Base-by-base conservation (phyloP, 2,797 vertebrate genomes). In the Rhyacichthys aspro region DNA sequence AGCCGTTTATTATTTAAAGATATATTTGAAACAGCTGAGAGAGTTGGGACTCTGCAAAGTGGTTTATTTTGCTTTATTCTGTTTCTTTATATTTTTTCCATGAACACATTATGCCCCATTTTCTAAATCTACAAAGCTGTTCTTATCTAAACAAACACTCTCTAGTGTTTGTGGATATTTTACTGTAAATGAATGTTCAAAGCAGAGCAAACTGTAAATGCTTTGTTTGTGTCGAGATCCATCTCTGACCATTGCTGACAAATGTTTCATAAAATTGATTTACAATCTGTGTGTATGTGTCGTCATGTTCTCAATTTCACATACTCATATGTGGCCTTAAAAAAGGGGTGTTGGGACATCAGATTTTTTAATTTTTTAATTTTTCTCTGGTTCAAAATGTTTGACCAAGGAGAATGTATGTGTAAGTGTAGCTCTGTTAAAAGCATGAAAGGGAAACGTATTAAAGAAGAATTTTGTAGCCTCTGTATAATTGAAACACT, bases 401-500 rank as follows among this genome's bases (percentile, higher is more conserved):
- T n/a, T n/a, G n/a, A n/a, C n/a, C n/a, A n/a, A n/a, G n/a, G n/a
- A n/a, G n/a, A n/a, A n/a, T n/a, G n/a, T n/a, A n/a, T n/a, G n/a
- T n/a, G n/a, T 32, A 55, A 37, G 63, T 43, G 23, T 6, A 55
- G 37, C 36, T 60, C 19, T 32, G 17, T 28, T 41, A 54, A 43
- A 58, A 55, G 43, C 38, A 45, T 52, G 33, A 72, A 43, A 55
- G 63, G 36, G 15, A 46, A 73, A 52, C 9, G 32, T 15, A 33
- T 44, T 59, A n/a, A 41, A 43, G 33, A 73, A 63, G 1, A 3
- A 55, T 73, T 73, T 64, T 44, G 11, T 5, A 58, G n/a, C 39
- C 38, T 34, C 41, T 14, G 55, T 61, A 60, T 80, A 71, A 80
- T 59, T 54, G 60, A 74, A 46, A 67, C 53, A 52, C 55, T 45